These are phyloP conservation scores for Calliphora vomitoria DNA, from an alignment of 2,888 invertebrate genomes.

Conservation along the genomic window DNA sequence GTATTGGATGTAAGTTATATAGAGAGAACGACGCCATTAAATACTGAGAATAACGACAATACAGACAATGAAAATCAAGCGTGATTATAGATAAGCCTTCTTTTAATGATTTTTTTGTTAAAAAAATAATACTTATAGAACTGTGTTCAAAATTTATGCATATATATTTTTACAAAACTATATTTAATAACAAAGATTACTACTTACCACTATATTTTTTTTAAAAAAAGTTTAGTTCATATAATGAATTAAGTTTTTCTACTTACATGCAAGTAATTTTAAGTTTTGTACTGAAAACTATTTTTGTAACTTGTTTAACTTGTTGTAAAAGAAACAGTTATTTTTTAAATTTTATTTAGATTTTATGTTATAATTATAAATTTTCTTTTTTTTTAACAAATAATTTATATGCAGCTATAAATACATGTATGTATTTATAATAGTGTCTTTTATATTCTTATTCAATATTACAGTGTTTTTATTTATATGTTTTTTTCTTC, in stretches of 20 bases:
- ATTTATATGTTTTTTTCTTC: constrained; percentile 7
- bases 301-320: background rate
- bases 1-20: constrained; percentile 91
- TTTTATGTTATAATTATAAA: constrained; percentile 36
- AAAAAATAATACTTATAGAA: constrained; percentile 41
- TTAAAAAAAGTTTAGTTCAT: constrained; percentile 79
- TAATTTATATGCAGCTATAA: constrained; percentile 28
- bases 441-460: constrained; percentile 44
- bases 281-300: background rate
- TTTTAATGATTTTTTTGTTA: constrained; percentile 29
- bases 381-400: constrained; percentile 24
- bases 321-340: background rate
- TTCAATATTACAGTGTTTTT: background rate
- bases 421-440: constrained; percentile 29
- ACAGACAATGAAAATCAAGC: constrained; percentile 47
- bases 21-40: constrained; percentile 62
- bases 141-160: constrained; percentile 60
- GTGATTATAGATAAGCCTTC: constrained; percentile 46
- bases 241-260: constrained; percentile 37
- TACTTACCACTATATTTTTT: constrained; percentile 79
- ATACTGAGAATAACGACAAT: constrained; percentile 50
- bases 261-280: background rate
- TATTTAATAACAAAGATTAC: constrained; percentile 1
- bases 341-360: constrained; percentile 5
- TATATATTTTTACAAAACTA: constrained; percentile 22